Conservation (phyloP, 1,140 invertebrate species). For the Monochamus saltuarius region DNA sequence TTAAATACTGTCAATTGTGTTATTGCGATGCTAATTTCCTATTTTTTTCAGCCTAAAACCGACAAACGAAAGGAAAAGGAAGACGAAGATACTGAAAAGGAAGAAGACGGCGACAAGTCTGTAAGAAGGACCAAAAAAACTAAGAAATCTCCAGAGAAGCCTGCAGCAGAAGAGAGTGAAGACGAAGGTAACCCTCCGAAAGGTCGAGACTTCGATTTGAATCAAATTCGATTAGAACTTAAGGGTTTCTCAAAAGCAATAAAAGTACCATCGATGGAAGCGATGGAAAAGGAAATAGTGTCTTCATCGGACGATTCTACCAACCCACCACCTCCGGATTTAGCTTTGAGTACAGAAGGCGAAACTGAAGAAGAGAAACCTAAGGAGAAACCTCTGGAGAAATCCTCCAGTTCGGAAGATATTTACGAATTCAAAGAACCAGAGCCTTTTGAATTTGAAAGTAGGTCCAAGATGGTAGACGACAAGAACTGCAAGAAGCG, state of each 20-base stretch:
- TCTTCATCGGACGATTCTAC: constrained; percentile 50
- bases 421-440: constrained; percentile 89
- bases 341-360: constrained; percentile 36
- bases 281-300: constrained; percentile 47
- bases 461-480: constrained; percentile 55
- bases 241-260: constrained; percentile 73
- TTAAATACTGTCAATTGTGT: not conserved
- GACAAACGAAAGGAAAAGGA: constrained; percentile 49
- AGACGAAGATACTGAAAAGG: constrained; percentile 50
- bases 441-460: constrained; percentile 80
- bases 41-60: constrained; percentile 28
- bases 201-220: constrained; percentile 76
- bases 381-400: constrained; percentile 38
- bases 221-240: constrained; percentile 79
- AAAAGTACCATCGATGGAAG: constrained; percentile 49
- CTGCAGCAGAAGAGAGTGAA: constrained; percentile 43
- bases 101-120: constrained; percentile 44
- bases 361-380: constrained; percentile 31
- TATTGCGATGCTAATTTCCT: not conserved
- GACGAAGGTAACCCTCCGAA: constrained; percentile 51
- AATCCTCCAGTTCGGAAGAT: constrained; percentile 60
- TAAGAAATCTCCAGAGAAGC: constrained; percentile 42
- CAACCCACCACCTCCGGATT: constrained; percentile 39
- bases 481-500: constrained; percentile 59
- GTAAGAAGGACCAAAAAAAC: constrained; percentile 37